Evolutionary conservation across 2,113 vertebrate genomes (phyloP), one percentile per base, ranked within the genome.

Genomic region (Conger conger): DNA sequence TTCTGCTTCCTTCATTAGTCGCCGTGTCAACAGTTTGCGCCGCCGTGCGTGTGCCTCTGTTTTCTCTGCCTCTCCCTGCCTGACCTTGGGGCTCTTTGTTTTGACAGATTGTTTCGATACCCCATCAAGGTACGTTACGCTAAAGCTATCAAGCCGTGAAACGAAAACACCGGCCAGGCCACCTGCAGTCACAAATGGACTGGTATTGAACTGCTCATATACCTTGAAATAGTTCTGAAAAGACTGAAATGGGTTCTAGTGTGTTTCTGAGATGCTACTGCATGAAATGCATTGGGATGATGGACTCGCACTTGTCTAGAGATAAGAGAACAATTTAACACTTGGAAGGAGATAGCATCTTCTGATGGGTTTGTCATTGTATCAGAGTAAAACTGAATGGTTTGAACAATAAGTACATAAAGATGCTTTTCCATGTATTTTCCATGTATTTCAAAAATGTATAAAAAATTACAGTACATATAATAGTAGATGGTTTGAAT

Each of bases 1-100:
- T 95, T 95, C 93, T 91, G 91, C 91, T 95, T 95, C 94, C 95
- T 93, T 94, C 94, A 94, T 95, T 95, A 94, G 93, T 83, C 87
- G 87, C 92, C 87, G 91, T 93, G 90, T 95, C 92, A 95, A 95
- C 94, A 94, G 91, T 90, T 92, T 91, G 87, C 89, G 81, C 91
- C 6, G 63, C 86, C 86, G 86, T 85, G 90, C 93, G 94, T 94
- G 94, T 93, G 95, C 93, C 94, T 89, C 93, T 94, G 93, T 94
- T 94, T 93, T 91, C 88, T 93, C 88, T 86, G 87, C 89, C 90
- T 88, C 90, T 89, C 87, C 86, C 89, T 84, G 20, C 81, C 90
- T 90, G 91, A 93, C 94, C 94, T 88, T 86, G 27, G 57, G 0
- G 85, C 90, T 92, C 54, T 86, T 86, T 90, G 93, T 93, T 94